Base-by-base conservation (phyloP, 2,797 vertebrate genomes). In the Semaprochilodus insignis region DNA sequence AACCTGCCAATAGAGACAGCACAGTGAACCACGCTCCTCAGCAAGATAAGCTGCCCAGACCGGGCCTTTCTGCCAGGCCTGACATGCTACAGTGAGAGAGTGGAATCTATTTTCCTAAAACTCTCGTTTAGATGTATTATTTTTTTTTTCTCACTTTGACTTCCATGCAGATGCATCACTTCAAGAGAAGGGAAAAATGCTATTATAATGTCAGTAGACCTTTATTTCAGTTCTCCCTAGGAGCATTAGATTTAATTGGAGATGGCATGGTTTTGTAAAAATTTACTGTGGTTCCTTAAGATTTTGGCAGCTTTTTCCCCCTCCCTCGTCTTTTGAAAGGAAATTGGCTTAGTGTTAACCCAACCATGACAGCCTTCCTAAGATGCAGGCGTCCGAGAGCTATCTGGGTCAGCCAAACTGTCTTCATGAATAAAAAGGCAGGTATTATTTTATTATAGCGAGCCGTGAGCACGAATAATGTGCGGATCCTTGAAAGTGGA, bases 31-130 rank as follows among this genome's bases (percentile, higher is more conserved):
- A 87, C 80, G 78, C 87, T 90, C 89, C 85, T 77, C 85, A 86
- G 89, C 80, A 86, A 89, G 91, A 94, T 94, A 93, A 94, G 88
- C 76, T 89, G 88, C 73, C 85, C 80, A 89, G 93, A 91, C 89
- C 91, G 85, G 89, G 82, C 88, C 70, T 79, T 74, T 54, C 76
- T 82, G 83, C 88, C 83, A 54, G 44, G 81, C 86, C 25, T 84
- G 84, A 90, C 88, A 89, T 83, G 84, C 79, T 86, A 89, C 86
- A 52, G 73, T 60, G 52, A 73, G 3, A 74, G n/a, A 74, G 36
- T 66, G n/a, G 62, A 36, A 83, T 34, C 57, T 59, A 5, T 48
- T 77, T 74, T 34, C 23, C 60, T 19, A 59, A 36, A 25, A 70
- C 52, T 54, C 19, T 16, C 8, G 52, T 63, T 48, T 25, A 23